Conservation (phyloP, 2,888 invertebrate species). For the Chalcis sispes region DNA sequence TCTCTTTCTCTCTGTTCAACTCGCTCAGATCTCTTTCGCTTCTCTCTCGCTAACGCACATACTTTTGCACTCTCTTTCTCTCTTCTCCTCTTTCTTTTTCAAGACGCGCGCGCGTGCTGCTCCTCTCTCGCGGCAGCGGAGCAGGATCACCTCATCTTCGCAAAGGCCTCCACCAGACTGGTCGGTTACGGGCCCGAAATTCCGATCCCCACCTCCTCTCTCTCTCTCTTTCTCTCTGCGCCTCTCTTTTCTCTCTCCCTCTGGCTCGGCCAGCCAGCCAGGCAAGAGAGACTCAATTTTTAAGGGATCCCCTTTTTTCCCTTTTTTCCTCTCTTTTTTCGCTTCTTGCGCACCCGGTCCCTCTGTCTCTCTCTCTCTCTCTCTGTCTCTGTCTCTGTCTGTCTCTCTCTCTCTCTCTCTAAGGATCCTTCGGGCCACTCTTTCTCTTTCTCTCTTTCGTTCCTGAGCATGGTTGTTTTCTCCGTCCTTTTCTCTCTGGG, state of each 20-base stretch:
- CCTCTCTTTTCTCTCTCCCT: slow-evolving; percentile 8
- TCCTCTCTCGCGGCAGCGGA: slow-evolving; percentile 34
- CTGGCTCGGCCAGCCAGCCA: slow-evolving; percentile 29
- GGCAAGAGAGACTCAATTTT: slow-evolving; percentile 68
- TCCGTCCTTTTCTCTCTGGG: slow-evolving; percentile 35
- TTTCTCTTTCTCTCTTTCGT: slow-evolving; percentile 50
- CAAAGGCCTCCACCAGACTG: slow-evolving; percentile 76
- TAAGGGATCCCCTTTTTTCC: slow-evolving; percentile 73
- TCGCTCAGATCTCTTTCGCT: neutral
- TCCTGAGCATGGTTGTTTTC: slow-evolving; percentile 29
- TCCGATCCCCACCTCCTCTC: slow-evolving; percentile 75
- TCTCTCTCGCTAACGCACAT: neutral
- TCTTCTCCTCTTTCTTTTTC: slow-evolving; percentile 45
- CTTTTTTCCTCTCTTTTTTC: slow-evolving; percentile 63
- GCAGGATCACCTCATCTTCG: slow-evolving; percentile 71
- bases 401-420: slow-evolving; percentile 45
- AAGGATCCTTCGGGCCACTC: slow-evolving; percentile 45
- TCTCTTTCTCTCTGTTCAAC: slow-evolving; percentile 5
- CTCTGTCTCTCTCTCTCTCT: slow-evolving; percentile 52
- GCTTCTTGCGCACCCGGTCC: slow-evolving; percentile 64
- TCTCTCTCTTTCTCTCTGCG: slow-evolving; percentile 42
- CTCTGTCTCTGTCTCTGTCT: slow-evolving; percentile 35
- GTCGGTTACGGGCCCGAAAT: slow-evolving; percentile 75
- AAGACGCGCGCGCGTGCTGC: slow-evolving; percentile 46
- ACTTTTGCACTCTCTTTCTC: slow-evolving; percentile 34